Conservation (phyloP, 2,888 invertebrate species). For the Myopa tessellatipennis region DNA sequence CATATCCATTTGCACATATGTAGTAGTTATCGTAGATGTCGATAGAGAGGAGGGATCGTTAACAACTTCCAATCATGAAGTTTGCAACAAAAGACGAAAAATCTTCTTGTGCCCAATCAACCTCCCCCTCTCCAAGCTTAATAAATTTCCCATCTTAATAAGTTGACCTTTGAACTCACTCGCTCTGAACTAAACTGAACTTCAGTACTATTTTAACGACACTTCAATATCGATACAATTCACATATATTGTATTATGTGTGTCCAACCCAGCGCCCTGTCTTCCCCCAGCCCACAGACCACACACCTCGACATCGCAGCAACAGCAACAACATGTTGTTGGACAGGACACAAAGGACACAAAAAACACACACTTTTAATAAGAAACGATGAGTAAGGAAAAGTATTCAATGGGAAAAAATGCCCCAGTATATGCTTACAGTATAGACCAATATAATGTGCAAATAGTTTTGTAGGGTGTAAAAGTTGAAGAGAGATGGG, state of each 20-base stretch:
- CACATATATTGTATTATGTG: neutral
- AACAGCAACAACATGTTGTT: neutral
- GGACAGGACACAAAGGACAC: neutral
- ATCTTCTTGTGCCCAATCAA: neutral
- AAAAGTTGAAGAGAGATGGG: neutral
- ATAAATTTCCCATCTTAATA: slow-evolving; percentile 28
- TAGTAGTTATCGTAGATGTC: neutral
- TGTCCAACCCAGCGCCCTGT: slow-evolving; percentile 44
- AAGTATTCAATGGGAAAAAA: neutral
- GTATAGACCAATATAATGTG: neutral
- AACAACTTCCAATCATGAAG: slow-evolving; percentile 19
- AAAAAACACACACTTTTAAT: neutral
- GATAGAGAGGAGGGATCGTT: neutral
- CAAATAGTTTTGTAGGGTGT: neutral
- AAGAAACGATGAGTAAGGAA: slow-evolving; percentile 29
- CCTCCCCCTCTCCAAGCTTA: neutral
- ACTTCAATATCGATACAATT: slow-evolving; percentile 34
- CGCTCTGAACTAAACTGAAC: no score
- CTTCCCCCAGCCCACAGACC: slow-evolving; percentile 20
- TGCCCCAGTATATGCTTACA: no score
- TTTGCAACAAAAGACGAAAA: neutral
- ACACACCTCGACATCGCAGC: slow-evolving; percentile 10
- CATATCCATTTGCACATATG: neutral
- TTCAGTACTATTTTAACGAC: neutral
- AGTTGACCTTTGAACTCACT: slow-evolving; percentile 22